Conservation (phyloP, 2,113 vertebrate genomes). For the Poecile atricapillus region DNA sequence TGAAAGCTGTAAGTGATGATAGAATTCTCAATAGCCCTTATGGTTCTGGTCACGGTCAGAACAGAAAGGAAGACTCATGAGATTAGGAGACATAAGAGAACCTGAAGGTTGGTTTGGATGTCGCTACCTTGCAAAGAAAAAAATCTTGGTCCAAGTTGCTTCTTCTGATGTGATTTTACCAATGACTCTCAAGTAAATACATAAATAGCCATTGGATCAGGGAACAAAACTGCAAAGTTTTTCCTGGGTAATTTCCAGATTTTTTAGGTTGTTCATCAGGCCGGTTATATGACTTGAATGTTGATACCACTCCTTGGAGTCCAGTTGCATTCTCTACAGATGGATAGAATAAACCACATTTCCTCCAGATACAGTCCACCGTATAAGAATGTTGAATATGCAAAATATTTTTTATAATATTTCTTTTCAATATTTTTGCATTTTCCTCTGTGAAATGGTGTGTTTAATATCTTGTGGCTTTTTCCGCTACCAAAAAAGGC, state of each 20-base stretch:
- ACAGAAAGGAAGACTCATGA: background rate
- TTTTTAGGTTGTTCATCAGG: background rate
- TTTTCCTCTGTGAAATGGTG: background rate
- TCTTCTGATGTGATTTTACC: background rate
- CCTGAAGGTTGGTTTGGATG: background rate
- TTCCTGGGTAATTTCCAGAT: background rate
- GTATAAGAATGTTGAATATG: background rate
- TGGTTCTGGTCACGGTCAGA: background rate
- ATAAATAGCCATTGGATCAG: background rate
- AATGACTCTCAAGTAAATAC: background rate
- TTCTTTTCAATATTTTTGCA: background rate
- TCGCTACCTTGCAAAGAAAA: background rate
- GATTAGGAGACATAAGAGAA: background rate
- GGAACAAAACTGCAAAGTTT: background rate
- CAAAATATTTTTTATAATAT: background rate
- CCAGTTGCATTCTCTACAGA: background rate
- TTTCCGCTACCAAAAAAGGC: background rate
- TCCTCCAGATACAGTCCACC: background rate
- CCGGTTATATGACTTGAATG: background rate
- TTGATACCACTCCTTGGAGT: background rate
- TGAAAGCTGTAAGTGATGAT: rapidly evolving
- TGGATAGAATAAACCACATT: background rate
- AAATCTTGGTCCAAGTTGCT: background rate
- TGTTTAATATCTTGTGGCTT: background rate
- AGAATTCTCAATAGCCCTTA: background rate